These are phyloP conservation scores for Diogma glabrata DNA, from an alignment of 2,888 invertebrate genomes.

Conservation along the genomic window DNA sequence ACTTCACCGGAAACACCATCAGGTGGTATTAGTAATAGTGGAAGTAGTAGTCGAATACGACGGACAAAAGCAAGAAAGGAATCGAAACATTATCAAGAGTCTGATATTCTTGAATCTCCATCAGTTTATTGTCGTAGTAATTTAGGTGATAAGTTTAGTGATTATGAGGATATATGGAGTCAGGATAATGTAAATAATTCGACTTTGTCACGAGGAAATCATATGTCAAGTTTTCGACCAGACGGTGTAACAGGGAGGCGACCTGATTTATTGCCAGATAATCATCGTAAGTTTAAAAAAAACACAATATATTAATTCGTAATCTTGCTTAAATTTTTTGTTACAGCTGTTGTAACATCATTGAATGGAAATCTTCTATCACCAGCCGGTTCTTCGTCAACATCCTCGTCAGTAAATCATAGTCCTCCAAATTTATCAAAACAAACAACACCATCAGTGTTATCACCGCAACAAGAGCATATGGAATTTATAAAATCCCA, in stretches of 20 bases:
- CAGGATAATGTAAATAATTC: conserved; percentile 42
- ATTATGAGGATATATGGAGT: conserved; percentile 92
- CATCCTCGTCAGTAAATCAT: conserved; percentile 26
- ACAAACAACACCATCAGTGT: not conserved
- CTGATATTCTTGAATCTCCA: conserved; percentile 73
- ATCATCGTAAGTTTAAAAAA: too few relatives aligned
- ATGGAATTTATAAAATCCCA: not conserved
- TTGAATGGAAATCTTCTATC: conserved; percentile 41
- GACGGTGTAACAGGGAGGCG: conserved; percentile 31
- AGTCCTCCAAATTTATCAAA: conserved; percentile 18
- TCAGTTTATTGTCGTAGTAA: conserved; percentile 75
- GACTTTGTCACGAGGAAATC: conserved; percentile 40
- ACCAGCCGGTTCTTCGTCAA: conserved; percentile 30
- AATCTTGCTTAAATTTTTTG: too few relatives aligned
- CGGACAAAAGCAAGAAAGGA: conserved; percentile 45
- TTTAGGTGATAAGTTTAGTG: conserved; percentile 82
- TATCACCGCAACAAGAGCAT: not conserved
- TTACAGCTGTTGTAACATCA: conserved; percentile 44
- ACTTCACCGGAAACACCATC: conserved; percentile 37
- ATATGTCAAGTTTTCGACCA: conserved; percentile 36
- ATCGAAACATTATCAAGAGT: conserved; percentile 65
- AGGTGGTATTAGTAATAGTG: conserved; percentile 36
- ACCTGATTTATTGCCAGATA: conserved; percentile 50
- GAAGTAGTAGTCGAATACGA: conserved; percentile 38
- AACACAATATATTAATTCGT: too few relatives aligned